phyloP scores from a whole-genome alignment of 2,797 vertebrate genomes.

The Poecilia picta region DNA sequence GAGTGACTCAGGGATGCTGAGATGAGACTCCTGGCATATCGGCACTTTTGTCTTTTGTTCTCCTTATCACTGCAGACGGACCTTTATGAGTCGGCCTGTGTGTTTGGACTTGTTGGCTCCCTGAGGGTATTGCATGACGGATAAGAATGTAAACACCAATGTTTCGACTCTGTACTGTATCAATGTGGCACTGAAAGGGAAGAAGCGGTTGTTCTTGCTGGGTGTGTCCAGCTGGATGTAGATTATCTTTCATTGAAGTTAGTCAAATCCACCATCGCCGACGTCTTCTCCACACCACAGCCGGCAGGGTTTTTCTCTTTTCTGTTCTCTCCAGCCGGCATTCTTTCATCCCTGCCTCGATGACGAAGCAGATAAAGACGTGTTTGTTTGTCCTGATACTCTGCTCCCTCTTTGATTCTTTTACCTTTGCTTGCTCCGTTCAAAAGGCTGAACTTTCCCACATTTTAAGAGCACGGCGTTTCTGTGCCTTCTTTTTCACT shows the following conservation, averaged over 20 bases:
- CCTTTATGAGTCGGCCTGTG: slow-evolving; percentile 1
- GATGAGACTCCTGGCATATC: not conserved
- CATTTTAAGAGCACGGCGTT: slow-evolving; percentile 50
- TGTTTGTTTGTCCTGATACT: slow-evolving; percentile 53
- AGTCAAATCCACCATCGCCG: not conserved
- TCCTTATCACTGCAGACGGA: slow-evolving; percentile 13
- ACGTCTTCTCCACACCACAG: not conserved
- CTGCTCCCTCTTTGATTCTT: slow-evolving; percentile 19
- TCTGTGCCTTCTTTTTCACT: slow-evolving; percentile 47
- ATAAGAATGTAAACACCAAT: slow-evolving; percentile 27
- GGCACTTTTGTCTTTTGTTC: slow-evolving; percentile 4
- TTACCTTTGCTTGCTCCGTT: slow-evolving; percentile 25
- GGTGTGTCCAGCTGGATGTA: not conserved
- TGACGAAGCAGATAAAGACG: slow-evolving; percentile 40
- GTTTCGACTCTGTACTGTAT: not conserved
- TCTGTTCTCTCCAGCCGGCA: slow-evolving; percentile 5
- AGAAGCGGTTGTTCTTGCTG: not conserved
- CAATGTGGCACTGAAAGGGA: not conserved
- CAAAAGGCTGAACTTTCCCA: slow-evolving; percentile 65
- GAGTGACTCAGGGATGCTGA: slow-evolving; percentile 8
- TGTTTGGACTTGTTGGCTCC: slow-evolving; percentile 19
- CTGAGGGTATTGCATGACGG: slow-evolving; percentile 7
- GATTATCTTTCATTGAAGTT: slow-evolving; percentile 5
- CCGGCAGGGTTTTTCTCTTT: slow-evolving; percentile 8
- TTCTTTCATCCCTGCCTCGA: slow-evolving; percentile 16